Conservation (phyloP, 2,888 invertebrate genomes). For the Lasioglossum oenotherae region DNA sequence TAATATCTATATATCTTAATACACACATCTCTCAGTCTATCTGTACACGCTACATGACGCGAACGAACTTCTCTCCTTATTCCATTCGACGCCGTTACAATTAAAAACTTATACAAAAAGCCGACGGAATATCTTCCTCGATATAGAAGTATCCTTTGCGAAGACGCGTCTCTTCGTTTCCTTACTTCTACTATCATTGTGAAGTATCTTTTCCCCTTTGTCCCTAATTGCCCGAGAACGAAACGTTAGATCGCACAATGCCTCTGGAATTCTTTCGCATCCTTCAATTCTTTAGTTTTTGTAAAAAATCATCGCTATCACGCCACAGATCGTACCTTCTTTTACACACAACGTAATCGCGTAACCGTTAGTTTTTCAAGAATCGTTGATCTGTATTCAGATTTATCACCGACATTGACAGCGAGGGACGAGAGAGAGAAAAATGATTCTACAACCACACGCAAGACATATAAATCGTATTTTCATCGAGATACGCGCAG, state of each 20-base stretch:
- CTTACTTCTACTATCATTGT: conserved; percentile 24
- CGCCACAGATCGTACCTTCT: conserved; percentile 48
- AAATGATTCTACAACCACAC: conserved; percentile 35
- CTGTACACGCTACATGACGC: conserved; percentile 74
- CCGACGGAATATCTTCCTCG: conserved; percentile 58
- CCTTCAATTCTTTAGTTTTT: conserved; percentile 23
- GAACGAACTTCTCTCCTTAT: conserved; percentile 46
- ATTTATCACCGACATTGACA: conserved; percentile 29
- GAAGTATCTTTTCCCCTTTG: conserved; percentile 26
- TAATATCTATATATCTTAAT: conserved; percentile 64
- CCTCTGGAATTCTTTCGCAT: conserved; percentile 23
- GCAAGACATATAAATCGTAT: conserved; percentile 8
- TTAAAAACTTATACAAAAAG: conserved; percentile 68
- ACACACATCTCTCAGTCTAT: conserved; percentile 78
- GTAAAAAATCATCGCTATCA: conserved; percentile 39
- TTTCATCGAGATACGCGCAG: conserved; percentile 20
- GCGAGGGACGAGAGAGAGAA: conserved; percentile 42
- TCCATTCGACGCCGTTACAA: conserved; percentile 52
- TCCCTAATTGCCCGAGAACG: conserved; percentile 32
- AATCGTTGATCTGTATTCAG: conserved; percentile 44
- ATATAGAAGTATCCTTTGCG: conserved; percentile 49
- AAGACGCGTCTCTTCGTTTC: conserved; percentile 34
- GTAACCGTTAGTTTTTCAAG: conserved; percentile 32
- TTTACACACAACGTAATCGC: conserved; percentile 42
- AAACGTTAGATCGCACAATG: conserved; percentile 42